Evolutionary conservation across 2,797 vertebrate species (phyloP).

Genomic region (Danio choprae): DNA sequence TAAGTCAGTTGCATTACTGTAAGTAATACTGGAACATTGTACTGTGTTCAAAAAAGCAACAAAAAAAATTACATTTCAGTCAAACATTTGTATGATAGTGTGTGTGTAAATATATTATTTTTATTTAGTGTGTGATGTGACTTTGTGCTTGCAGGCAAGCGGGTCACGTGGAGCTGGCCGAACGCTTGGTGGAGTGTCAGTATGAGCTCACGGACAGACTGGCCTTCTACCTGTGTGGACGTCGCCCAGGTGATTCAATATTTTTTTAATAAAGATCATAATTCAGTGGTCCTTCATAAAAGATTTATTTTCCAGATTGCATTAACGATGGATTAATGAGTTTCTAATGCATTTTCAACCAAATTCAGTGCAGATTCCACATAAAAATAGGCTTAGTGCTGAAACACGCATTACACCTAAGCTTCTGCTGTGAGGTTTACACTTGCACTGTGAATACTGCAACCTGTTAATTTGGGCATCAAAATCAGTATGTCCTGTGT

Average conservation of each 20-base stretch:
- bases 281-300: neutral
- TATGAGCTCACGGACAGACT: slow-evolving; percentile 95
- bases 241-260: slow-evolving; percentile 86
- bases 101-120: too few relatives aligned
- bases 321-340: neutral
- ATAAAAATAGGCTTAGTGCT: neutral
- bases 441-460: neutral
- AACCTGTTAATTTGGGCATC: neutral
- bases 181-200: slow-evolving; percentile 94
- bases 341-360: neutral
- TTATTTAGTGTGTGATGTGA: slow-evolving; percentile 15
- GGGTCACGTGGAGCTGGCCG: slow-evolving; percentile 91
- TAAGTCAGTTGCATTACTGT: too few relatives aligned
- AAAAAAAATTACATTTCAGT: too few relatives aligned
- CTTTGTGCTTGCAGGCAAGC: slow-evolving; percentile 84
- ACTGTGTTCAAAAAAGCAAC: too few relatives aligned
- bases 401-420: neutral
- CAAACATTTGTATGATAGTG: too few relatives aligned
- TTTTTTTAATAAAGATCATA: neutral
- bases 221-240: slow-evolving; percentile 95
- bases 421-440: neutral
- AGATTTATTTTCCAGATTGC: too few relatives aligned
- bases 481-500: neutral
- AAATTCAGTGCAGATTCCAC: neutral
- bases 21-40: too few relatives aligned